Base-by-base conservation (phyloP, 2,113 vertebrate species). In the Struthio camelus region DNA sequence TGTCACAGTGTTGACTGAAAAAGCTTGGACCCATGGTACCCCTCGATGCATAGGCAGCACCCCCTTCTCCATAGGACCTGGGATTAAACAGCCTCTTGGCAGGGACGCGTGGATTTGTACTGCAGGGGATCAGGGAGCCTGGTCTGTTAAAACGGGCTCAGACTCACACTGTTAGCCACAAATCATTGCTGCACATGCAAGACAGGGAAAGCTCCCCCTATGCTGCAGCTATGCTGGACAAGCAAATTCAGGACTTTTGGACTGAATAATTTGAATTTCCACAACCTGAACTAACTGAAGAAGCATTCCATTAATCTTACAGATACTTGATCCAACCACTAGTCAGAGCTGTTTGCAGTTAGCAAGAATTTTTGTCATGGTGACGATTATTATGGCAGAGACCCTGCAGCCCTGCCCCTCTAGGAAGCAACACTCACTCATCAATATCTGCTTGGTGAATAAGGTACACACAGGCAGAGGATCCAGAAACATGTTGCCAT, bases 1-100 rank as follows among this genome's bases (percentile, higher is more conserved):
- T 27, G 1, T 16, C 54, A 23, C 69, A 22, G 0, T 0, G 15
- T 0, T 48, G 40, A 10, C 24, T 5, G 24, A 53, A 44, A 27
- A 24, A 56, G 3, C 22, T 24, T 42, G 34, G 71, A 5, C 10
- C 0, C 1, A 28, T 5, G 16, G 17, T 2, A 40, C 11, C n/a
- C 19, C n/a, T 90, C 66, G 23, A 4, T 2, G 10, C 22, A 2
- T 22, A 65, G 61, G 56, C 50, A 90, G 46, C 28, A 36, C 6
- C 2, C 1, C 24, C 30, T 46, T 53, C 6, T 50, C 46, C 30
- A 9, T 20, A 56, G 30, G 8, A 14, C 46, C 6, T 19, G 18
- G 59, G 23, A 53, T 4, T 24, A 11, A 75, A 38, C 61, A 54
- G 14, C 11, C 25, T 4, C 20, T 46, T 14, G 36, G 23, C 40